Percentiles rank a stretch among this genome's conserved stretches.
phyloP scores from a whole-genome alignment of 92 coral and sea anemone genomes.

The Isaurus tuberculatus region DNA sequence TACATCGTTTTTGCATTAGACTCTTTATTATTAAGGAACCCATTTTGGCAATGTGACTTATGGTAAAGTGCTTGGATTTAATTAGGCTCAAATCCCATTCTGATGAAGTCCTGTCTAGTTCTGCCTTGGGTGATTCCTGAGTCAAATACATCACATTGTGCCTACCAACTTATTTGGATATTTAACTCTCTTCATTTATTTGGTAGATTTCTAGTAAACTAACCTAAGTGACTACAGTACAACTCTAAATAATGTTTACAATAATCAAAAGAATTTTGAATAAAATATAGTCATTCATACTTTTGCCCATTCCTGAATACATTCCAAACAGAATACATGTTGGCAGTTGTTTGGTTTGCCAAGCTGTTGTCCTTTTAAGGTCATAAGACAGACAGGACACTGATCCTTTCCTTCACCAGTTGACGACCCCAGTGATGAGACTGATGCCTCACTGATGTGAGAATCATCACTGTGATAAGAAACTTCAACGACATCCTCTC shows the following conservation, averaged over 20 bases:
- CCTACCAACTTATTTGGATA: no score
- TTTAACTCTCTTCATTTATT: no score
- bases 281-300: slow-evolving; percentile 46
- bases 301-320: slow-evolving; percentile 98
- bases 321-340: slow-evolving; percentile 90
- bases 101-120: no score
- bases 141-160: no score
- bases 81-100: no score
- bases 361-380: slow-evolving; percentile 84
- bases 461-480: slow-evolving; percentile 48
- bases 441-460: slow-evolving; percentile 44
- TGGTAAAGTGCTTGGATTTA: no score
- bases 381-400: slow-evolving; percentile 95
- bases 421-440: slow-evolving; percentile 40
- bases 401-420: slow-evolving; percentile 62
- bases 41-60: no score
- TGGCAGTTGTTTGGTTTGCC: slow-evolving; percentile 89
- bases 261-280: neutral
- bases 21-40: no score
- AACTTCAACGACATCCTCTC: slow-evolving; percentile 40
- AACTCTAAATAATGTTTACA: neutral
- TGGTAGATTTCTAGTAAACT: no score
- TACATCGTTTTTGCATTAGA: no score
- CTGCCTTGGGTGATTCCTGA: no score
- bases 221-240: no score